A percentile compares a stretch with the other conserved stretches of the same genome.
phyloP scores from a whole-genome alignment of 2,888 invertebrate species.

The Drepana falcataria region DNA sequence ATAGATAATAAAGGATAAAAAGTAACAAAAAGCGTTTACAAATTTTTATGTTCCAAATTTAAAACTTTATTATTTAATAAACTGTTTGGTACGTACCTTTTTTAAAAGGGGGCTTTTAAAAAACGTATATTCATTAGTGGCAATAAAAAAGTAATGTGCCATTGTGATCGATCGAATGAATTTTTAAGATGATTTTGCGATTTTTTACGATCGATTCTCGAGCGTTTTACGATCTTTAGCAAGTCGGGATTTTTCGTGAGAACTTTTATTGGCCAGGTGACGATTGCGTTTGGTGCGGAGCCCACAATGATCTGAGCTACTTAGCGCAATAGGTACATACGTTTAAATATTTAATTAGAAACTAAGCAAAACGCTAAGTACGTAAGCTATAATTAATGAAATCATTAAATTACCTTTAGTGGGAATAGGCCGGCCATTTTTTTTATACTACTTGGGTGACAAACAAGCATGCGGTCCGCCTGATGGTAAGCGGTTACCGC shows the following conservation, averaged over 20 bases:
- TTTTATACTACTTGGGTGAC: too few relatives aligned
- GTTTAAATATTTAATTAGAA: too few relatives aligned
- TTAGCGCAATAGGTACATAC: too few relatives aligned
- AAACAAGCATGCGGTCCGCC: too few relatives aligned
- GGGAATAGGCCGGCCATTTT: too few relatives aligned
- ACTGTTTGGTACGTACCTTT: constrained; percentile 36
- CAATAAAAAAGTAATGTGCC: constrained; percentile 69
- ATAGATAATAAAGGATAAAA: constrained; percentile 41
- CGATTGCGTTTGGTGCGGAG: background rate
- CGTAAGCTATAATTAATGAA: too few relatives aligned
- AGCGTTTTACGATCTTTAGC: constrained; percentile 55
- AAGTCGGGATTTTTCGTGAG: constrained; percentile 54
- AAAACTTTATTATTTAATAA: constrained; percentile 69
- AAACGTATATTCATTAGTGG: constrained; percentile 66
- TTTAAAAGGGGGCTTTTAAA: constrained; percentile 36
- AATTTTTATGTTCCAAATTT: constrained; percentile 67
- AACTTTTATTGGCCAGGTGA: constrained; percentile 43
- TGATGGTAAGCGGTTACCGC: too few relatives aligned
- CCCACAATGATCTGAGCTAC: too few relatives aligned
- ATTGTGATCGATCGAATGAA: constrained; percentile 70
- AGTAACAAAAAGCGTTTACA: constrained; percentile 58
- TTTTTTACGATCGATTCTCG: constrained; percentile 67
- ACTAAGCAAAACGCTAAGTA: too few relatives aligned
- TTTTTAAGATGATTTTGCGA: constrained; percentile 69
- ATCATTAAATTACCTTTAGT: too few relatives aligned